Percentiles rank a stretch among this genome's conserved stretches.
These are phyloP conservation scores for Sphinx pinastri DNA, from an alignment of 2,888 invertebrate genomes.

Conservation along the genomic window DNA sequence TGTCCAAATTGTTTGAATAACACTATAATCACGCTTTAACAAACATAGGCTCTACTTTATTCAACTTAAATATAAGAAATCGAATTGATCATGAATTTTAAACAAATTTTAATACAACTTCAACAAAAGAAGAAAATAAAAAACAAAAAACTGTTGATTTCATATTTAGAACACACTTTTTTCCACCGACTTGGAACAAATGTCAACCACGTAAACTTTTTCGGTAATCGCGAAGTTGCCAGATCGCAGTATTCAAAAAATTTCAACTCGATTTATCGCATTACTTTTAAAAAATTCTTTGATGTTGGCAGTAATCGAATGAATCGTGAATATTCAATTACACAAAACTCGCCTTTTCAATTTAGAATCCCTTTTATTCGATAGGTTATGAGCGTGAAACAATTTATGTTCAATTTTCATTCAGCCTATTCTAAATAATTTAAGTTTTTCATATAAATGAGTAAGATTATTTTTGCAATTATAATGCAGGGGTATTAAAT, in stretches of 20 bases:
- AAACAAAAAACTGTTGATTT: background rate
- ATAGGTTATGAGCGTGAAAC: constrained; percentile 64
- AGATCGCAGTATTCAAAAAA: constrained; percentile 20
- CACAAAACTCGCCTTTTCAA: constrained; percentile 74
- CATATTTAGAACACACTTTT: background rate
- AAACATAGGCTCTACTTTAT: no score
- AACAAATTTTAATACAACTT: background rate
- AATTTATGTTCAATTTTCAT: constrained; percentile 42
- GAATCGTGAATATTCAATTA: constrained; percentile 70
- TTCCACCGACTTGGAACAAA: constrained; percentile 20
- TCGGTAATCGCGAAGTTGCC: constrained; percentile 21
- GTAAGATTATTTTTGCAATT: background rate
- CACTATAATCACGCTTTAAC: no score
- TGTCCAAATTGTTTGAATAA: no score
- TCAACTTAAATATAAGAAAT: background rate
- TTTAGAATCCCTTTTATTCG: constrained; percentile 67
- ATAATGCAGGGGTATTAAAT: no score
- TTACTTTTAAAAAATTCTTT: constrained; percentile 72
- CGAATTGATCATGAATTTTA: background rate
- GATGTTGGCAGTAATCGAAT: constrained; percentile 69
- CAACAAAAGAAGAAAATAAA: background rate
- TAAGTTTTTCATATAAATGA: background rate
- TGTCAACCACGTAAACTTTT: constrained; percentile 7
- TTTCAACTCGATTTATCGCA: constrained; percentile 48
- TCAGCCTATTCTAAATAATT: constrained; percentile 30